Evolutionary conservation across 1,140 invertebrate genomes (phyloP).

Genomic region (Arctopsyche grandis): DNA sequence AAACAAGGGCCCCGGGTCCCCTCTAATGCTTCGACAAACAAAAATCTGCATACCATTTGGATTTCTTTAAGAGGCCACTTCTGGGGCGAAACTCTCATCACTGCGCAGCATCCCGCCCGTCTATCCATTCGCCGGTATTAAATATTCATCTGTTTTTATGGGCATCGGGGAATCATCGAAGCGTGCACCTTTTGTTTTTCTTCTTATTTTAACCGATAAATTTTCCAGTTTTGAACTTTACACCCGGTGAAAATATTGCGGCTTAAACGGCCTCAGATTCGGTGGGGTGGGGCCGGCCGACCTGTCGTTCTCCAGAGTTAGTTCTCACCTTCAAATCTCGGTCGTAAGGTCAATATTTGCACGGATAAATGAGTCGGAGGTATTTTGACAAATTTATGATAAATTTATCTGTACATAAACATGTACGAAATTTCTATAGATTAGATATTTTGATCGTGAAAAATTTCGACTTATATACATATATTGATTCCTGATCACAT

Average conservation of each 20-base stretch:
- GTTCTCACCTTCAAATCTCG: constrained; percentile 13
- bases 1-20: constrained; percentile 54
- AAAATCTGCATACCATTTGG: constrained; percentile 66
- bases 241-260: background rate
- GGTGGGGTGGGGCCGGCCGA: background rate
- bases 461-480: too few relatives aligned
- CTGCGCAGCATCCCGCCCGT: background rate
- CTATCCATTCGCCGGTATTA: constrained; percentile 39
- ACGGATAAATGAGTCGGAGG: background rate
- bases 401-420: too few relatives aligned
- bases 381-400: background rate
- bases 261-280: background rate
- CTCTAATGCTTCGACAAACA: constrained; percentile 64
- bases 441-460: too few relatives aligned
- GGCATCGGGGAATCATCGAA: constrained; percentile 40
- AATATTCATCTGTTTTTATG: constrained; percentile 47
- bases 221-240: constrained; percentile 20
- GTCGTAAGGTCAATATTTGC: constrained; percentile 13
- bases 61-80: constrained; percentile 53
- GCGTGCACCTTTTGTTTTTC: constrained; percentile 48
- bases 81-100: constrained; percentile 45
- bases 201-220: constrained; percentile 38
- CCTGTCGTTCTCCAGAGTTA: background rate
- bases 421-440: too few relatives aligned
- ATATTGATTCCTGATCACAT: too few relatives aligned